These are phyloP conservation scores for Crossocerus cetratus DNA, from an alignment of 2,888 invertebrate genomes.

Conservation along the genomic window DNA sequence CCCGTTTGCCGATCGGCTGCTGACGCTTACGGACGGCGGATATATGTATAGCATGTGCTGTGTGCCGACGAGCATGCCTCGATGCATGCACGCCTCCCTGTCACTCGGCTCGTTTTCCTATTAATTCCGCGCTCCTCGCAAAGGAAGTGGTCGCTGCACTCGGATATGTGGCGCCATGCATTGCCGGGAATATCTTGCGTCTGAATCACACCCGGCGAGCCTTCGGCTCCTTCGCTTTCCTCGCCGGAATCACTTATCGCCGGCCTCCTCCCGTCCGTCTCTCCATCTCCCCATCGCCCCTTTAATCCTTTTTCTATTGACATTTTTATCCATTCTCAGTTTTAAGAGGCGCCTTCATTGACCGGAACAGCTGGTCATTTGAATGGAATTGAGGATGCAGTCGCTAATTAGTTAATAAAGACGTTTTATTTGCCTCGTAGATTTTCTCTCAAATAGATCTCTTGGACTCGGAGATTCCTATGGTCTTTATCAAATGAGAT, in stretches of 20 bases:
- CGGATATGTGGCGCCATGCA: slow-evolving; percentile 70
- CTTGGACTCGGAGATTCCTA: too few species aligned
- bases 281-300: too few species aligned
- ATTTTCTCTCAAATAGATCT: too few species aligned
- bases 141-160: slow-evolving; percentile 65
- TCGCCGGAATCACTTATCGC: neutral
- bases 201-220: slow-evolving; percentile 63
- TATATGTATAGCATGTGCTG: slow-evolving; percentile 24
- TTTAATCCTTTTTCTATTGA: too few species aligned
- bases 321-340: too few species aligned
- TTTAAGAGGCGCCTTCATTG: too few species aligned
- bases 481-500: too few species aligned
- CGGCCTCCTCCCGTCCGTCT: too few species aligned
- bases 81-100: slow-evolving; percentile 37
- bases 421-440: too few species aligned
- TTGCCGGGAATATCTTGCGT: slow-evolving; percentile 70
- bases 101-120: slow-evolving; percentile 57
- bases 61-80: slow-evolving; percentile 6
- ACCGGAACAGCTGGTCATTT: too few species aligned
- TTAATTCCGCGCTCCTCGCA: slow-evolving; percentile 63
- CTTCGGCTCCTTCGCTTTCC: slow-evolving; percentile 29
- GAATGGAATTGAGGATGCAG: too few species aligned
- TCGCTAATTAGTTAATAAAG: too few species aligned
- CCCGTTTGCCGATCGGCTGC: slow-evolving; percentile 46
- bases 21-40: slow-evolving; percentile 37